Conservation (phyloP, 2,797 vertebrate species). For the Ispidina picta region DNA sequence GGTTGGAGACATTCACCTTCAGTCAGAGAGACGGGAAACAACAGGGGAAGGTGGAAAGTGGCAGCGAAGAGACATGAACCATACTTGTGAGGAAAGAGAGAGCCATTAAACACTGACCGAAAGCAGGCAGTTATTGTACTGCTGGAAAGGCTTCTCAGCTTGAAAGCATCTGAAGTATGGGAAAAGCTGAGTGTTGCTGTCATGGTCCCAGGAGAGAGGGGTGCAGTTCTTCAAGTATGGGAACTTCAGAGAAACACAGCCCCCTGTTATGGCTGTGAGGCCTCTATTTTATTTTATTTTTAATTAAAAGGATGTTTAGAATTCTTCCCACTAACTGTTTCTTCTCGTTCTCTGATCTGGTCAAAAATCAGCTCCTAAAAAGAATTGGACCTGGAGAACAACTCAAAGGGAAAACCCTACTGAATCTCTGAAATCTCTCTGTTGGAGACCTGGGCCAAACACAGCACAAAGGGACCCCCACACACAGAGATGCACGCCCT, state of each 20-base stretch:
- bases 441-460: accelerated
- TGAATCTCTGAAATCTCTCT: background rate
- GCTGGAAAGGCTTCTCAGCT: background rate
- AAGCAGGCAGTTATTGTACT: background rate
- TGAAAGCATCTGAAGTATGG: background rate
- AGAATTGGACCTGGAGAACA: background rate
- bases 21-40: background rate
- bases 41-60: background rate
- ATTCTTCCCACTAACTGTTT: slow-evolving; percentile 32
- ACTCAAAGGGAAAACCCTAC: background rate
- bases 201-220: background rate
- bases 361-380: background rate
- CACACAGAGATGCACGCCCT: accelerated
- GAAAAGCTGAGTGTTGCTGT: background rate
- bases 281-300: slow-evolving; percentile 21
- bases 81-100: background rate
- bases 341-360: background rate
- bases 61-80: background rate
- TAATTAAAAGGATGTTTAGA: slow-evolving; percentile 31
- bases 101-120: background rate
- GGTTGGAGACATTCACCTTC: background rate
- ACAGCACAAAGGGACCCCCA: background rate
- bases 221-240: background rate
- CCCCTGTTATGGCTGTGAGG: background rate
- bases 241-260: background rate